Evolutionary conservation across 1,140 invertebrate genomes (phyloP).

Genomic region (Drosophila mauritiana): DNA sequence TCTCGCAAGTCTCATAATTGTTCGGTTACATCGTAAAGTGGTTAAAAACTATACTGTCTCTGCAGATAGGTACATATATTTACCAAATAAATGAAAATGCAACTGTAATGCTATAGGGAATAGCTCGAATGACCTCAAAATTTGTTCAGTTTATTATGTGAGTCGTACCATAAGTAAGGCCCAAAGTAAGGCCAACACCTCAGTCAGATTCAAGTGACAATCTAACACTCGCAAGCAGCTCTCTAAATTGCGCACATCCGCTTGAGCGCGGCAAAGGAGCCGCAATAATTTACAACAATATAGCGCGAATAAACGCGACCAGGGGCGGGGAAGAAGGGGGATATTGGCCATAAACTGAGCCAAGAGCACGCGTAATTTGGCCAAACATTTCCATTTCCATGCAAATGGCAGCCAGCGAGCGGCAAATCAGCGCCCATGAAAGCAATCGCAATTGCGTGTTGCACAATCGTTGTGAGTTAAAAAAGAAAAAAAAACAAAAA

Average conservation of each 20-base stretch:
- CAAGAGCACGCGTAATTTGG: slow-evolving; percentile 77
- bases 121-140: not conserved
- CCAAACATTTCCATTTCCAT: slow-evolving; percentile 66
- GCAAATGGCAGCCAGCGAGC: slow-evolving; percentile 61
- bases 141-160: not conserved
- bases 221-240: slow-evolving; percentile 46
- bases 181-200: slow-evolving; percentile 30
- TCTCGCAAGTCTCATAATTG: too few species aligned
- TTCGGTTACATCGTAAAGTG: too few species aligned
- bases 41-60: not conserved
- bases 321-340: slow-evolving; percentile 28
- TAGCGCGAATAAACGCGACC: slow-evolving; percentile 73
- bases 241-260: slow-evolving; percentile 74
- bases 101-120: not conserved
- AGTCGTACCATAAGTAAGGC: slow-evolving; percentile 5
- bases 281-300: slow-evolving; percentile 74
- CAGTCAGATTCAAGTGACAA: slow-evolving; percentile 48
- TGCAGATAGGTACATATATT: not conserved
- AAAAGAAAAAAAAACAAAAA: not conserved
- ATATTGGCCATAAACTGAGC: slow-evolving; percentile 73
- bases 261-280: slow-evolving; percentile 47
- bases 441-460: slow-evolving; percentile 76
- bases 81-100: not conserved
- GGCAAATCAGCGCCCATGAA: slow-evolving; percentile 70
- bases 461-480: slow-evolving; percentile 66